Percentiles rank a stretch among this genome's conserved stretches.
Evolutionary conservation across 2,888 invertebrate genomes (phyloP).

Genomic region (Diarsia mendica): DNA sequence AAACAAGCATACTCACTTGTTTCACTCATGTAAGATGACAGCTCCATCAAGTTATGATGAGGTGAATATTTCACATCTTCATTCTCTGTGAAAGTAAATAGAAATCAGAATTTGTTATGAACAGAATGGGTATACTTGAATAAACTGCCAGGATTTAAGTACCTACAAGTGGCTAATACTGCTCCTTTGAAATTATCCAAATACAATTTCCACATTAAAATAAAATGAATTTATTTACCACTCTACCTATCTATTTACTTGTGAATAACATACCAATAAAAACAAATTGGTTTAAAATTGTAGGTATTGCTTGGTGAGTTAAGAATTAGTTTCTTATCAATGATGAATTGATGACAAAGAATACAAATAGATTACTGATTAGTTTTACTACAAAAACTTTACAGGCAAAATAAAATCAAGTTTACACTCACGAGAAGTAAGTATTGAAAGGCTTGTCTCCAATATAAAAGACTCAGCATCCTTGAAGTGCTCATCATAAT

Average conservation of each 20-base stretch:
- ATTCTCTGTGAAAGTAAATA: conserved; percentile 76
- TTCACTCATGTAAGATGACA: conserved; percentile 88
- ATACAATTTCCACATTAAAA: not conserved
- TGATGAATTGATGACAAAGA: not conserved
- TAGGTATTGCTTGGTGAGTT: not conserved
- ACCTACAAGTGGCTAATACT: not conserved
- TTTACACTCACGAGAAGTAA: conserved; percentile 83
- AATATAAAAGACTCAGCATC: conserved; percentile 95
- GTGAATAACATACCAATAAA: not conserved
- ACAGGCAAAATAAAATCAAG: conserved; percentile 6
- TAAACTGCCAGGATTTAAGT: not conserved
- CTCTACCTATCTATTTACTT: not conserved
- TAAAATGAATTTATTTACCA: not conserved
- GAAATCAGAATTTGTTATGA: not conserved
- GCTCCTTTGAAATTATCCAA: not conserved
- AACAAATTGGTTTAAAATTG: not conserved
- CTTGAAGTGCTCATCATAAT: conserved; percentile 92
- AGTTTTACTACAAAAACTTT: not conserved
- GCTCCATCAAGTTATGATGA: conserved; percentile 86
- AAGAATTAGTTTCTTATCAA: not conserved
- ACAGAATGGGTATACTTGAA: not conserved
- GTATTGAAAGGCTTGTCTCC: conserved; percentile 89
- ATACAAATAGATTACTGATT: not conserved
- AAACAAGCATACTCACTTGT: conserved; percentile 79
- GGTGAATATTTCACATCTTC: conserved; percentile 85